A percentile compares a stretch with the other conserved stretches of the same genome.
phyloP scores from a whole-genome alignment of 2,888 invertebrate genomes.

The Conops quadrifasciatus region DNA sequence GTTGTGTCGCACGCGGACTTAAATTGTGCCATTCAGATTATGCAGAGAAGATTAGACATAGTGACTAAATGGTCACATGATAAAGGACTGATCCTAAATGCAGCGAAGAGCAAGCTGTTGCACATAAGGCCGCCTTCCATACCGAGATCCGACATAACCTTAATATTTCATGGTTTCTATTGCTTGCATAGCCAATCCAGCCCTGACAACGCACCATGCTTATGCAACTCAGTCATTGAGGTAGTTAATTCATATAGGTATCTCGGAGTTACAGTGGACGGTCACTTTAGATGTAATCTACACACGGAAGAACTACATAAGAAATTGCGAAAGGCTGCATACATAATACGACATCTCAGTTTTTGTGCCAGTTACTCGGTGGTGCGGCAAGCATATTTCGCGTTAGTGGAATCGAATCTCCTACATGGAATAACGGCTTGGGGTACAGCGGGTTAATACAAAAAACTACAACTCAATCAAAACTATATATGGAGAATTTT shows the following conservation, averaged over 20 bases:
- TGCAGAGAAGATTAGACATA: not conserved
- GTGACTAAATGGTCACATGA: slow-evolving; percentile 5
- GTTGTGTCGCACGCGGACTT: not conserved
- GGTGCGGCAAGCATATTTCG: not conserved
- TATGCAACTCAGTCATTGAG: not conserved
- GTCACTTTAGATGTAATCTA: not conserved
- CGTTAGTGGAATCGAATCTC: not conserved
- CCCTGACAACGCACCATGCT: not conserved
- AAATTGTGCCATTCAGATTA: not conserved
- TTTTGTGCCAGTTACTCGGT: not conserved
- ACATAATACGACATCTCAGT: not conserved
- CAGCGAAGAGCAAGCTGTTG: not conserved
- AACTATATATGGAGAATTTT: slow-evolving; percentile 15
- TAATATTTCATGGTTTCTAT: not conserved
- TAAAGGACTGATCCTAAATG: not conserved
- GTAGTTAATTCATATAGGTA: not conserved
- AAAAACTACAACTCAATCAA: slow-evolving; percentile 3
- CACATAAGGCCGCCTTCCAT: not conserved
- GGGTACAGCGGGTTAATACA: not conserved
- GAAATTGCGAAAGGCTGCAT: not conserved
- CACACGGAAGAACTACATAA: not conserved
- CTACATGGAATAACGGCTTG: not conserved
- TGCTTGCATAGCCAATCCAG: not conserved
- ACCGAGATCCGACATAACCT: not conserved
- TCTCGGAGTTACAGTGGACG: not conserved